Evolutionary conservation across 2,113 vertebrate species (phyloP).

Genomic region (Fukomys damarensis): DNA sequence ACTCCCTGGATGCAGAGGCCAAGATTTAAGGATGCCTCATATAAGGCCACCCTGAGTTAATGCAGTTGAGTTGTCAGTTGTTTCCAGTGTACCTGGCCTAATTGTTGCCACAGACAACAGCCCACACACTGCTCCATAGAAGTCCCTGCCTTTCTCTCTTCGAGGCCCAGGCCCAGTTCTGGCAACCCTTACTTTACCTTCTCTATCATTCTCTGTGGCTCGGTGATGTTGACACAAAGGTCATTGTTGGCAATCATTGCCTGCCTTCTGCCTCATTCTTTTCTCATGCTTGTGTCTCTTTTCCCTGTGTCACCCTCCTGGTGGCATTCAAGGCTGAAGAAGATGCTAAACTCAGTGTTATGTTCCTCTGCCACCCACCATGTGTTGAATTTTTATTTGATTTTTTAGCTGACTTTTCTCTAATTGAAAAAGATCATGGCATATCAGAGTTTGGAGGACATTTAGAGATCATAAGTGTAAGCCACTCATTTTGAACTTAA

Average conservation of each 20-base stretch:
- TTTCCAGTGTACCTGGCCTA: not conserved
- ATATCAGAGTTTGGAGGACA: not conserved
- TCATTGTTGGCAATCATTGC: slow-evolving; percentile 13
- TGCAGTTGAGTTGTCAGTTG: not conserved
- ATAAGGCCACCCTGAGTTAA: not conserved
- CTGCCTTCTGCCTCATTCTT: not conserved
- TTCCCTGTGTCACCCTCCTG: not conserved
- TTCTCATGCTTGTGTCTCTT: not conserved
- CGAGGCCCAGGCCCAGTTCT: not conserved
- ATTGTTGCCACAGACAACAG: not conserved
- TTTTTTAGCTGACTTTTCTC: not conserved
- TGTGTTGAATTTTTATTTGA: not conserved
- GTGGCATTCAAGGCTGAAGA: not conserved
- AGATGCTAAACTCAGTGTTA: not conserved
- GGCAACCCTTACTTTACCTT: not conserved
- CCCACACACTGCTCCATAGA: not conserved
- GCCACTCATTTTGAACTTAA: slow-evolving; percentile 42
- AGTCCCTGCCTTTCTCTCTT: not conserved
- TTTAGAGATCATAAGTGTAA: slow-evolving; percentile 28
- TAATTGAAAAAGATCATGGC: slow-evolving; percentile 29
- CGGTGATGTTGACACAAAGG: not conserved
- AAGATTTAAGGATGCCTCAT: not conserved
- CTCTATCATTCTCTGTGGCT: not conserved
- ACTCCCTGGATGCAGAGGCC: not conserved
- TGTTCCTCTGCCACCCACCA: not conserved